These are phyloP conservation scores for Anodontia alba DNA, from an alignment of 2,888 invertebrate genomes.

Conservation along the genomic window DNA sequence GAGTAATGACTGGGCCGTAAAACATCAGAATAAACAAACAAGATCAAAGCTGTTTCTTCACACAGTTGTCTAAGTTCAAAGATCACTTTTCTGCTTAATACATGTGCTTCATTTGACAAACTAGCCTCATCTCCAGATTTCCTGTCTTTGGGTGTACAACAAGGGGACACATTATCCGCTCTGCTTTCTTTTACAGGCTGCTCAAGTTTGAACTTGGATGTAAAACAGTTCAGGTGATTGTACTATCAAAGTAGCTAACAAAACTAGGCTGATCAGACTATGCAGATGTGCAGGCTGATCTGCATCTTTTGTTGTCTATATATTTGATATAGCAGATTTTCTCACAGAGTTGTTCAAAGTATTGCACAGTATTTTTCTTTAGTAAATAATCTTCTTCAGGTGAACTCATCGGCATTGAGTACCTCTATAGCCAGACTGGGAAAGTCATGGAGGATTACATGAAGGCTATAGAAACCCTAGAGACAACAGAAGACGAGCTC, in stretches of 20 bases:
- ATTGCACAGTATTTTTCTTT: constrained; percentile 14
- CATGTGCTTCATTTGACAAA: constrained; percentile 7
- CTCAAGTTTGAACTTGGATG: neutral
- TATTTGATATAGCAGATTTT: neutral
- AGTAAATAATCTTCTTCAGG: constrained; percentile 15
- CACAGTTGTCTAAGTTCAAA: constrained; percentile 4
- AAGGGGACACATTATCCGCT: neutral
- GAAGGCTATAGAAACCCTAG: constrained; percentile 33
- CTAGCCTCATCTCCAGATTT: neutral
- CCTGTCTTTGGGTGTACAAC: neutral
- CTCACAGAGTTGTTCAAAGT: neutral
- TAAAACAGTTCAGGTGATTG: neutral
- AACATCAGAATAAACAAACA: too few relatives aligned
- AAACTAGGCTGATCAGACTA: neutral
- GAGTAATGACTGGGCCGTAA: too few relatives aligned
- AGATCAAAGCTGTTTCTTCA: neutral
- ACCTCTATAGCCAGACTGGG: constrained; percentile 45
- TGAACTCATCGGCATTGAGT: constrained; percentile 48
- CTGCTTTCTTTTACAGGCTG: neutral
- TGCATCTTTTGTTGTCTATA: neutral
- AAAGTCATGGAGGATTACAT: constrained; percentile 37
- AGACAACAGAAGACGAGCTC: constrained; percentile 23
- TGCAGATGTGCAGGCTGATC: neutral
- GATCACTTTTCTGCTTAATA: constrained; percentile 13
- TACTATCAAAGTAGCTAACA: neutral